Evolutionary conservation across 1,140 invertebrate genomes (phyloP).

Genomic region (Diorhabda carinulata): DNA sequence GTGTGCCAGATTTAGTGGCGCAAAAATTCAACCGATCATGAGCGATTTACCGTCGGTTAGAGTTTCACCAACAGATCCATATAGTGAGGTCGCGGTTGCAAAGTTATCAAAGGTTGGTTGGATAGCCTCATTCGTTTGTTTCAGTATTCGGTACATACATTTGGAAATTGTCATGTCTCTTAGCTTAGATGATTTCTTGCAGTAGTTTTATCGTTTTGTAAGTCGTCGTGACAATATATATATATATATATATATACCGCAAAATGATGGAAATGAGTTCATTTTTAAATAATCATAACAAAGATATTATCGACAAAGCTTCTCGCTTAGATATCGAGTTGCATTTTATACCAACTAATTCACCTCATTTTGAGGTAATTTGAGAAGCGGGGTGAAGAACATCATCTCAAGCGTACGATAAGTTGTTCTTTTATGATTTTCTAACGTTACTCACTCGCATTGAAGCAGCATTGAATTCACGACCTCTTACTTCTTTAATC

Average conservation of each 20-base stretch:
- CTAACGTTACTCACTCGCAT: no score
- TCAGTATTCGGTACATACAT: constrained; percentile 40
- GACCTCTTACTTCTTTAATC: no score
- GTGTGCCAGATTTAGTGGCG: no score
- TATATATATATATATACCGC: no score
- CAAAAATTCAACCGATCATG: no score
- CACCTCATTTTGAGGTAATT: constrained; percentile 47
- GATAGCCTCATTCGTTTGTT: constrained; percentile 42
- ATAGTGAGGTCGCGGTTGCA: constrained; percentile 17
- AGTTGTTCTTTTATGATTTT: no score
- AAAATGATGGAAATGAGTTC: no score
- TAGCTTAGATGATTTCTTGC: constrained; percentile 39
- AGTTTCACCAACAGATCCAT: no score
- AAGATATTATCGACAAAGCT: constrained; percentile 1
- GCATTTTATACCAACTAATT: constrained; percentile 31
- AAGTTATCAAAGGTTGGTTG: constrained; percentile 37
- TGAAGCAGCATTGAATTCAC: no score
- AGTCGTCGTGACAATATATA: constrained; percentile 11
- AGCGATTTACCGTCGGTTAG: no score
- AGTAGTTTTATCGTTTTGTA: no score
- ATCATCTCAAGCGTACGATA: constrained; percentile 22
- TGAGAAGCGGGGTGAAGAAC: constrained; percentile 41
- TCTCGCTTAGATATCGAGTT: constrained; percentile 8
- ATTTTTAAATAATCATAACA: no score
- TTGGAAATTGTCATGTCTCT: constrained; percentile 41